Percentiles rank a stretch among this genome's conserved stretches.
These are phyloP conservation scores for Netelia fuscicornis DNA, from an alignment of 2,888 invertebrate species.

Conservation along the genomic window DNA sequence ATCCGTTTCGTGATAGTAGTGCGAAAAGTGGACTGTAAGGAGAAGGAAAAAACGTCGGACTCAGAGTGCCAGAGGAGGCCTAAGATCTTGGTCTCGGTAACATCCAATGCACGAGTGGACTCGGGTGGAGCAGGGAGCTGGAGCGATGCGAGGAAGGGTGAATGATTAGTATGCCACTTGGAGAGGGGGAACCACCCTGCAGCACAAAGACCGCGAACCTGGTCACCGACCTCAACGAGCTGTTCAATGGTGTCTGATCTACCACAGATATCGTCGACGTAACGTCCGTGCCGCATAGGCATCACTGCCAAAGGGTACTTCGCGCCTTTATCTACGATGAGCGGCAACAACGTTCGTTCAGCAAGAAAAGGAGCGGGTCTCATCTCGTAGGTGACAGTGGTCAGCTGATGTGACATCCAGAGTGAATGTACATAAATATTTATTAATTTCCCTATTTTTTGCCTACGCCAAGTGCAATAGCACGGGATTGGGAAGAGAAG, in stretches of 20 bases:
- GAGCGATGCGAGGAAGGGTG: not conserved
- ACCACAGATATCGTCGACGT: too few relatives aligned
- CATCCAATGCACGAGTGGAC: constrained; percentile 36
- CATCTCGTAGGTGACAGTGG: too few relatives aligned
- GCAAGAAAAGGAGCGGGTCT: too few relatives aligned
- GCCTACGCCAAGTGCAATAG: too few relatives aligned
- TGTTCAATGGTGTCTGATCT: not conserved
- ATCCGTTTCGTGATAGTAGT: constrained; percentile 49
- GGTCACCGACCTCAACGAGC: not conserved
- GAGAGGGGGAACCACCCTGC: not conserved
- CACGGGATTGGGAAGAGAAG: too few relatives aligned
- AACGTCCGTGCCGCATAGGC: not conserved
- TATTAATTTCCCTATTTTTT: too few relatives aligned
- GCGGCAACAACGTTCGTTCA: too few relatives aligned
- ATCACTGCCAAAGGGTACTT: constrained; percentile 48
- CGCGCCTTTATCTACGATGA: constrained; percentile 37
- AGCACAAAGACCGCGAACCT: constrained; percentile 34
- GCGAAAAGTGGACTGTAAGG: not conserved
- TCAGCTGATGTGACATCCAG: too few relatives aligned
- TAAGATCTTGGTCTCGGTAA: constrained; percentile 44
- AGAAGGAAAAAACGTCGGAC: constrained; percentile 48
- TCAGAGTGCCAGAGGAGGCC: constrained; percentile 59
- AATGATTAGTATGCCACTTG: not conserved
- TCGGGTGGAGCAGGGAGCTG: not conserved
- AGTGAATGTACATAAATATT: too few relatives aligned